A percentile compares a stretch with the other conserved stretches of the same genome.
Evolutionary conservation across 1,140 invertebrate species (phyloP).

Genomic region (Drosophila kikkawai): DNA sequence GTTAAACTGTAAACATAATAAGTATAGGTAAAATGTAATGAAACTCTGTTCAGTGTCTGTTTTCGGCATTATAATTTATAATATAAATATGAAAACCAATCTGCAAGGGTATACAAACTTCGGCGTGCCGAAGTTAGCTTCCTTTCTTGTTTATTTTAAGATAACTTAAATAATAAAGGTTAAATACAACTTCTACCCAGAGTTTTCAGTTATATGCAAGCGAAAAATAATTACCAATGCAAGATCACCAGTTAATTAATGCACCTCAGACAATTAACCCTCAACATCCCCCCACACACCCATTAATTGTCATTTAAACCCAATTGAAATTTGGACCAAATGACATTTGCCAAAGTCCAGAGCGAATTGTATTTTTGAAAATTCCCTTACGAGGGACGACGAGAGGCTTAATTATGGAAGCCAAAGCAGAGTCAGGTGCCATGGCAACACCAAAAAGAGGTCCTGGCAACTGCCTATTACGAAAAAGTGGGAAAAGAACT

Average conservation of each 20-base stretch:
- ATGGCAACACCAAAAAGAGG: not conserved
- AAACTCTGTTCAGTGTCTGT: no score
- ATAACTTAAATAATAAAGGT: not conserved
- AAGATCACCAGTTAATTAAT: not conserved
- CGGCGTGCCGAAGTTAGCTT: no score
- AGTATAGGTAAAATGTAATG: no score
- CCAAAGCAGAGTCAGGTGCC: not conserved
- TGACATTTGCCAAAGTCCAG: not conserved
- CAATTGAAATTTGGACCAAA: not conserved
- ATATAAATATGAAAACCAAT: no score
- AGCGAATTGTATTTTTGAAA: not conserved
- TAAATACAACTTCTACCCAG: not conserved
- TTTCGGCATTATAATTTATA: no score
- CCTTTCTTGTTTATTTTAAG: no score
- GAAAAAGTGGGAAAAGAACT: not conserved
- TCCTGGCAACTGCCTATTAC: not conserved
- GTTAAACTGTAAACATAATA: no score
- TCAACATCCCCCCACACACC: not conserved
- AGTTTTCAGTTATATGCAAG: not conserved
- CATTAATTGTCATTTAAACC: no score
- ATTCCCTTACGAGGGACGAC: not conserved
- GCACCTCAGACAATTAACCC: not conserved
- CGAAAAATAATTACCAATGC: not conserved
- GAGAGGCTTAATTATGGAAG: conserved; percentile 6
- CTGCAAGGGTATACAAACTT: no score